These are phyloP conservation scores for Xiphophorus birchmanni DNA, from an alignment of 2,797 vertebrate species.

Conservation along the genomic window DNA sequence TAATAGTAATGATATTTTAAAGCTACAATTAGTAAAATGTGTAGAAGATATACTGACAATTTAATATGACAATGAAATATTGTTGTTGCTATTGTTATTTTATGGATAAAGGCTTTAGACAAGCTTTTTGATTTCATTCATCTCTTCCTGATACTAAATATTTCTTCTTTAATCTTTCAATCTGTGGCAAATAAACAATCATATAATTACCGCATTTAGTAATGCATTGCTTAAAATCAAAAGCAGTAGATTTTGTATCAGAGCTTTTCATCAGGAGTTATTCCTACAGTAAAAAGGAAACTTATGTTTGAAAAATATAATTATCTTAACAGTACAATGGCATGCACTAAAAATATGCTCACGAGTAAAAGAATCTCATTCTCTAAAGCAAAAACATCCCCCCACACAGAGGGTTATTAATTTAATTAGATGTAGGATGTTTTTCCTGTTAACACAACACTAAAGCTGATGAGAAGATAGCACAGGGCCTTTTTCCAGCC, in stretches of 20 bases:
- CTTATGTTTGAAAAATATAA: neutral
- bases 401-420: conserved; percentile 21
- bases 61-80: neutral
- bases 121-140: neutral
- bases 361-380: neutral
- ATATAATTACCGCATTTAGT: neutral
- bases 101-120: neutral
- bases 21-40: neutral
- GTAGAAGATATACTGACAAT: neutral
- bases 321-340: neutral
- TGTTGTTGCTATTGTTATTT: neutral
- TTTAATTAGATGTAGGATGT: conserved; percentile 41
- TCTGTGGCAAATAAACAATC: neutral
- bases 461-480: conserved; percentile 74
- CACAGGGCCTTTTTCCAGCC: conserved; percentile 68
- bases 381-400: conserved; percentile 20
- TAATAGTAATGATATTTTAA: neutral
- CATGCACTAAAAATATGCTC: conserved; percentile 11
- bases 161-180: neutral
- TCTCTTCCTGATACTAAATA: neutral
- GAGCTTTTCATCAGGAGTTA: neutral
- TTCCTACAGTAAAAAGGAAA: neutral
- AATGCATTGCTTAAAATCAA: neutral
- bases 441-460: conserved; percentile 55
- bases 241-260: neutral